These are phyloP conservation scores for Daktulosphaira vitifoliae DNA, from an alignment of 1,140 invertebrate genomes.

Conservation along the genomic window DNA sequence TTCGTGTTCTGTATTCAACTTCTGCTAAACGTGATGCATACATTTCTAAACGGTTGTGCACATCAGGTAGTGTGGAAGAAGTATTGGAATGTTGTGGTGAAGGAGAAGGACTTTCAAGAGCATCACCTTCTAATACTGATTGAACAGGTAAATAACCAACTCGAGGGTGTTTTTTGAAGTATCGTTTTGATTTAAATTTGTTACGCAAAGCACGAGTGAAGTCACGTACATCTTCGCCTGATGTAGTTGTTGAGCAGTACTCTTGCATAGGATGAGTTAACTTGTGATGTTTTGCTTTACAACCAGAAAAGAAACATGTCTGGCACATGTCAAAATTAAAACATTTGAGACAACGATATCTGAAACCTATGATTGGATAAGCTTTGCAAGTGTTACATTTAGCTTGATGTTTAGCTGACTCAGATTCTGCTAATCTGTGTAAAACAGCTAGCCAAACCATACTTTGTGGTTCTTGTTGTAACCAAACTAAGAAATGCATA, in stretches of 20 bases:
- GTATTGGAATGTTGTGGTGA: slow-evolving; percentile 65
- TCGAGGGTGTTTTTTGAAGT: slow-evolving; percentile 92
- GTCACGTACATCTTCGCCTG: slow-evolving; percentile 94
- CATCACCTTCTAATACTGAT: slow-evolving; percentile 86
- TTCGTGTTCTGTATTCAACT: slow-evolving; percentile 69
- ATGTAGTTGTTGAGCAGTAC: slow-evolving; percentile 96
- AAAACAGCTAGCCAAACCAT: slow-evolving; percentile 97
- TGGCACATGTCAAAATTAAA: slow-evolving; percentile 99
- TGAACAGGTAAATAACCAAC: slow-evolving; percentile 96
- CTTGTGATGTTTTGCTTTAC: slow-evolving; percentile 95
- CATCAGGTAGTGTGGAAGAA: slow-evolving; percentile 59
- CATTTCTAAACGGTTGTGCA: slow-evolving; percentile 87
- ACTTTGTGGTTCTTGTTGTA: slow-evolving; percentile 92
- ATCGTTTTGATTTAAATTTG: slow-evolving; percentile 95
- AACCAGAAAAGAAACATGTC: slow-evolving; percentile 96
- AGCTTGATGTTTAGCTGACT: slow-evolving; percentile 91
- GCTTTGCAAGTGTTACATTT: slow-evolving; percentile 99
- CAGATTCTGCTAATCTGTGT: slow-evolving; percentile 87
- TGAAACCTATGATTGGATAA: slow-evolving; percentile 93
- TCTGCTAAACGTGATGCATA: slow-evolving; percentile 88
- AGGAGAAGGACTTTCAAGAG: slow-evolving; percentile 75
- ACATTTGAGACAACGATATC: slow-evolving; percentile 96
- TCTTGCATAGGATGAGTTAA: slow-evolving; percentile 99
- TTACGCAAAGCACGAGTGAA: slow-evolving; percentile 94
- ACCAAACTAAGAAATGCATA: slow-evolving; percentile 88